A percentile compares a stretch with the other conserved stretches of the same genome.
Conservation (phyloP, 1,140 invertebrate species). For the Papilio glaucus region DNA sequence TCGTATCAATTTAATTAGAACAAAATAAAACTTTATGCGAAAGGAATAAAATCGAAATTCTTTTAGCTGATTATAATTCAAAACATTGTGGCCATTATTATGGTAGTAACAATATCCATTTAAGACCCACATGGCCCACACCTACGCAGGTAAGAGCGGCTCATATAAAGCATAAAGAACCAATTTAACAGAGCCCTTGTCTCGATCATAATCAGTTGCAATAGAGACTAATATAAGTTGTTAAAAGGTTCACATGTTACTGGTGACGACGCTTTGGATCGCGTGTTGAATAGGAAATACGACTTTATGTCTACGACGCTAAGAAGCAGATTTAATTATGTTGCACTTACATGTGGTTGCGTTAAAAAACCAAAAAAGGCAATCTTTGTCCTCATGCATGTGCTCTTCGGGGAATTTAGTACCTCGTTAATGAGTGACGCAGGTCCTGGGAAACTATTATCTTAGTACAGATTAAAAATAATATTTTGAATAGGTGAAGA, state of each 20-base stretch:
- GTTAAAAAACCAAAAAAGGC: slow-evolving; percentile 49
- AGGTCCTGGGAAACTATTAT: slow-evolving; percentile 33
- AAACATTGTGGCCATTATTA: slow-evolving; percentile 43
- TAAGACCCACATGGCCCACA: slow-evolving; percentile 53
- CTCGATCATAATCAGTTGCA: slow-evolving; percentile 1
- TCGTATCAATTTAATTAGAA: background rate
- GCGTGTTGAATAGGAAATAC: background rate
- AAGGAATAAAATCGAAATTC: slow-evolving; percentile 31
- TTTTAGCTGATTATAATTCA: background rate
- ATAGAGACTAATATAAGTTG: slow-evolving; percentile 26
- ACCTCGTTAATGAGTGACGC: slow-evolving; percentile 47
- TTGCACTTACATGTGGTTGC: slow-evolving; percentile 30
- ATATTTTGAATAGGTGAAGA: background rate
- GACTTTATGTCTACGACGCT: background rate
- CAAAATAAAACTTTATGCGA: slow-evolving; percentile 30
- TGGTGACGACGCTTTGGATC: background rate
- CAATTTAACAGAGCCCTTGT: background rate
- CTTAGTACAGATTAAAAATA: slow-evolving; percentile 23
- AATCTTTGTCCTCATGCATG: slow-evolving; percentile 51
- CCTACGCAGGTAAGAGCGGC: slow-evolving; percentile 59
- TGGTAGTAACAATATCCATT: slow-evolving; percentile 50
- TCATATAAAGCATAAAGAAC: slow-evolving; percentile 44
- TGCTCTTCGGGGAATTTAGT: slow-evolving; percentile 48
- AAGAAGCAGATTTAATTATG: slow-evolving; percentile 22
- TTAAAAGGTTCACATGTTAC: background rate